Conservation (phyloP, 2,797 vertebrate genomes). For the Rhinichthys osculus region DNA sequence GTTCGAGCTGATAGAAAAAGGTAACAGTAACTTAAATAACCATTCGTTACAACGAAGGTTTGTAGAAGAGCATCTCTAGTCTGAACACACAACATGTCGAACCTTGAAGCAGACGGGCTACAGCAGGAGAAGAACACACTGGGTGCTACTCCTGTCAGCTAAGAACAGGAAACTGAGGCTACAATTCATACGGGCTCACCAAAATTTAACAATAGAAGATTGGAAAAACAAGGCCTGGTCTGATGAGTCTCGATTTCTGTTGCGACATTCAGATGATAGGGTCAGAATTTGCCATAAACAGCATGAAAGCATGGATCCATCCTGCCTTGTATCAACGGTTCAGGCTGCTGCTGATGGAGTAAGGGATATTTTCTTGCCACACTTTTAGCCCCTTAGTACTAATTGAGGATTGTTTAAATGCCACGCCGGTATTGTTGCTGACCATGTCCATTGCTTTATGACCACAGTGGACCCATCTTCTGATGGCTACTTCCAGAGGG, state of each 20-base stretch:
- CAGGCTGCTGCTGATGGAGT: no score
- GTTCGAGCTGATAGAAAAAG: neutral
- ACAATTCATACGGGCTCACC: no score
- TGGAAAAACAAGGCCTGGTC: no score
- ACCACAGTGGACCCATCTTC: conserved; percentile 14
- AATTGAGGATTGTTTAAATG: neutral
- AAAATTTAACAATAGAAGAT: no score
- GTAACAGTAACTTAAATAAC: neutral
- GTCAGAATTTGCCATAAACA: neutral
- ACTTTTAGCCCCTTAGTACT: neutral
- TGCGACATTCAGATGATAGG: no score
- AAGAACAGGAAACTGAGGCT: no score
- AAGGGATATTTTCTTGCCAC: neutral
- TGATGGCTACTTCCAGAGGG: conserved; percentile 48
- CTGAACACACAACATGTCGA: no score
- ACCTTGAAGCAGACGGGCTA: neutral
- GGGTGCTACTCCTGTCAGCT: no score
- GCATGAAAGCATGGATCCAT: neutral
- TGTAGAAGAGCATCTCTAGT: neutral
- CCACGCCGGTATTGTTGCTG: neutral
- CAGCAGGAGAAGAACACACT: neutral
- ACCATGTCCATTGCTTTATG: neutral
- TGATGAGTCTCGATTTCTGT: no score
- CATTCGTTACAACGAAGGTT: neutral
- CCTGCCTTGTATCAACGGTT: no score